Conservation (phyloP, 2,888 invertebrate species). For the Microctonus brassicae region DNA sequence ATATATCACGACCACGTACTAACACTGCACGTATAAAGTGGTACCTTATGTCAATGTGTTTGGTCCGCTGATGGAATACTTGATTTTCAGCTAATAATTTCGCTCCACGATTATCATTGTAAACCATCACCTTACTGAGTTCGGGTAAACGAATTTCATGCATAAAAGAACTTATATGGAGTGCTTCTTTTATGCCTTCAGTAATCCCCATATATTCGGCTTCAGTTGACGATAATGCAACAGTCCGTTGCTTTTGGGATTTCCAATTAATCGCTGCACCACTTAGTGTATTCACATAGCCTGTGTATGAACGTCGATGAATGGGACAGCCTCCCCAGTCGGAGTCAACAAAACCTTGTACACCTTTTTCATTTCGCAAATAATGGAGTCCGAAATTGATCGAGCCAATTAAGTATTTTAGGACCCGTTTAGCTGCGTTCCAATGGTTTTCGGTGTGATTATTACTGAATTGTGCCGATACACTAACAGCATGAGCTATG, state of each 20-base stretch:
- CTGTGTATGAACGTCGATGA: slow-evolving; percentile 32
- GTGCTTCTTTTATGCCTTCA: slow-evolving; percentile 30
- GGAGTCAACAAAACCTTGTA: background rate
- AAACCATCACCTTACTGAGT: slow-evolving; percentile 7
- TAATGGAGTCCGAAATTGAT: slow-evolving; percentile 7
- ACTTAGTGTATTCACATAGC: slow-evolving; percentile 22
- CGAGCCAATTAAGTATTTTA: slow-evolving; percentile 38
- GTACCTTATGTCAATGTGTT: slow-evolving; percentile 40
- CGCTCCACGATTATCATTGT: slow-evolving; percentile 39
- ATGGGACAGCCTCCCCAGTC: background rate
- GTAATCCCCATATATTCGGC: slow-evolving; percentile 52
- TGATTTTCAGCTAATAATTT: slow-evolving; percentile 36
- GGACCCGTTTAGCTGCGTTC: slow-evolving; percentile 34
- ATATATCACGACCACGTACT: too few species aligned
- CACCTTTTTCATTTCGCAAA: background rate
- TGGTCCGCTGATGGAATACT: slow-evolving; percentile 39
- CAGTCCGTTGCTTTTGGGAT: slow-evolving; percentile 48
- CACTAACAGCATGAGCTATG: slow-evolving; percentile 32
- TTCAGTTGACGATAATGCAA: slow-evolving; percentile 55
- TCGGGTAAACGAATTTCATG: background rate
- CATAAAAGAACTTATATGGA: slow-evolving; percentile 16
- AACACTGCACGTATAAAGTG: slow-evolving; percentile 12
- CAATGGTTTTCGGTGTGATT: slow-evolving; percentile 34
- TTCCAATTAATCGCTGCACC: slow-evolving; percentile 36
- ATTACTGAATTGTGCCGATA: slow-evolving; percentile 30